Evolutionary conservation across 2,113 vertebrate species (phyloP).

Genomic region (Balaenoptera acutorostrata): DNA sequence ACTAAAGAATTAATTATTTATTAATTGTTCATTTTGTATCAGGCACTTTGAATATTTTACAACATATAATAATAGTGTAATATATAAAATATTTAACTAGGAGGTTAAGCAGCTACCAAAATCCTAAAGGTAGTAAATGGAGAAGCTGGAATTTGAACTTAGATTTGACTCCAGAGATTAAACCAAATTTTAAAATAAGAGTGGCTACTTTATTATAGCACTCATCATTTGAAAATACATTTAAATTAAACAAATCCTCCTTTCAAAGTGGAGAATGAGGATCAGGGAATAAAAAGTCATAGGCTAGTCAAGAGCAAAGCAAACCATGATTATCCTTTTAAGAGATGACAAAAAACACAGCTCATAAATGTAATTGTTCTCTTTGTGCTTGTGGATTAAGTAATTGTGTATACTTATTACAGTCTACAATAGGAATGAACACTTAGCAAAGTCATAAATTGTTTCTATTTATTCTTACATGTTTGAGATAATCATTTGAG

Average conservation of each 20-base stretch:
- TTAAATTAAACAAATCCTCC: neutral
- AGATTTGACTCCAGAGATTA: neutral
- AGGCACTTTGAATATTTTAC: neutral
- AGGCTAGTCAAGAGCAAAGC: constrained; percentile 16
- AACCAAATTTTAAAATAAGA: constrained; percentile 25
- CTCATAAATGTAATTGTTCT: constrained; percentile 12
- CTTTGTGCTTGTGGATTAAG: constrained; percentile 30
- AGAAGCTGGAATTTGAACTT: neutral
- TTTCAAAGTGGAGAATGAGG: neutral
- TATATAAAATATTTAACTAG: neutral
- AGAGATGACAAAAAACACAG: constrained; percentile 29
- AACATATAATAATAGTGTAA: neutral
- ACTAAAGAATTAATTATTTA: neutral
- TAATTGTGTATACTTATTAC: constrained; percentile 35
- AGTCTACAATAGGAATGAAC: constrained; percentile 9
- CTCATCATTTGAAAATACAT: constrained; percentile 13
- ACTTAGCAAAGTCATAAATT: constrained; percentile 8
- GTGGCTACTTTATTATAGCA: neutral
- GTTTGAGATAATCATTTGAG: neutral
- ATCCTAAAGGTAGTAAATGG: neutral
- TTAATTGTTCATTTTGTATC: neutral
- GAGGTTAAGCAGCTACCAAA: neutral
- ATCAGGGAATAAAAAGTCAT: constrained; percentile 46
- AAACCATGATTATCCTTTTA: constrained; percentile 44
- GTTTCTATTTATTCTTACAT: constrained; percentile 29